Evolutionary conservation across 2,797 vertebrate genomes (phyloP).

Genomic region (Mareca strepera): DNA sequence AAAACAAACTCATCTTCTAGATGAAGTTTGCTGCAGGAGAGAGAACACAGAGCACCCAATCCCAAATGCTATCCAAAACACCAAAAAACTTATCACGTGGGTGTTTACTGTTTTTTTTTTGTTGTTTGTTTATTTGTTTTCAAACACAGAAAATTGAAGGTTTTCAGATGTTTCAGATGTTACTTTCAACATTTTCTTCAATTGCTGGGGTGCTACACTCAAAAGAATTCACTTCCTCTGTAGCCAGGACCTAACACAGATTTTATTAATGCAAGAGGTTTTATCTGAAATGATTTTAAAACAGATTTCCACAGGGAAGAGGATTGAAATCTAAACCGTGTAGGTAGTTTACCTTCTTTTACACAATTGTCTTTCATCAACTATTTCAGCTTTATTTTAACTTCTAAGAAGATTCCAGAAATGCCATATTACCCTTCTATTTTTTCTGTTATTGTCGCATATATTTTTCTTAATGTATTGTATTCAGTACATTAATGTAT

Average conservation of each 20-base stretch:
- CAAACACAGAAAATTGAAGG: background rate
- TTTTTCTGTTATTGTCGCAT: background rate
- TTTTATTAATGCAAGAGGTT: background rate
- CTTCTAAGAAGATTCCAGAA: background rate
- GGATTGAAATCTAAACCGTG: background rate
- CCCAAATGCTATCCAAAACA: background rate
- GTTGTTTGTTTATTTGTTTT: too few species aligned
- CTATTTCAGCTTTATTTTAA: background rate
- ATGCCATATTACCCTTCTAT: background rate
- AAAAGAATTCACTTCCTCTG: background rate
- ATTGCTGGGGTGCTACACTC: background rate
- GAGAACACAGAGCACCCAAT: background rate
- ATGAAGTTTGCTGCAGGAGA: background rate
- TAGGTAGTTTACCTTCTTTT: background rate
- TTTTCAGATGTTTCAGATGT: background rate
- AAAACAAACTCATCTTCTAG: background rate
- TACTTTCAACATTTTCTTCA: background rate
- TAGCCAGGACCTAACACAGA: background rate
- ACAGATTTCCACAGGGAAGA: background rate
- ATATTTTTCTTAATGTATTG: background rate
- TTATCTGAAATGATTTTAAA: background rate
- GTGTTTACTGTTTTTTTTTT: background rate
- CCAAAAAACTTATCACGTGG: background rate
- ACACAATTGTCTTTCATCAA: background rate
- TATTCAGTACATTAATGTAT: background rate